These are phyloP conservation scores for Meriones psammophilus DNA, from an alignment of 2,797 vertebrate species.

Conservation along the genomic window DNA sequence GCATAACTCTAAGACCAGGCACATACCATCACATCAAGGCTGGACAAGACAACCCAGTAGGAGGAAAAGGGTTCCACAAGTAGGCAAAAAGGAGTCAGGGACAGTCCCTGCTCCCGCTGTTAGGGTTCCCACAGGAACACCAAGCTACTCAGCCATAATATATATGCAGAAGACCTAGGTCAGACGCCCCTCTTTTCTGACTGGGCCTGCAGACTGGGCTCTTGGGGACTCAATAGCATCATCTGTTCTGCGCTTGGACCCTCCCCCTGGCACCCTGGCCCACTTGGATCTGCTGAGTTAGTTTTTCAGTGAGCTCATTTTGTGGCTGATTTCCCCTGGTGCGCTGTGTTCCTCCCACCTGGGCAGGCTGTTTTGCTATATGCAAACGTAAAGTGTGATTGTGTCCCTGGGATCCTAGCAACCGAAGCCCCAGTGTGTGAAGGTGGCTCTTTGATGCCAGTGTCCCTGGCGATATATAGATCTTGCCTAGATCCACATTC, in stretches of 20 bases:
- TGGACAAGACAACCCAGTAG: not conserved
- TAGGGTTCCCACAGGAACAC: not conserved
- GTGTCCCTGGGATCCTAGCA: not conserved
- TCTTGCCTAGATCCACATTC: not conserved
- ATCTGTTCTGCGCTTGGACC: not conserved
- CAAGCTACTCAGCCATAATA: not conserved
- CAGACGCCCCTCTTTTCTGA: not conserved
- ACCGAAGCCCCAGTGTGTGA: not conserved
- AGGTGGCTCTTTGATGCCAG: not conserved
- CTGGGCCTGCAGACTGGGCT: not conserved
- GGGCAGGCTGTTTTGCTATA: not conserved
- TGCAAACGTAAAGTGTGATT: not conserved
- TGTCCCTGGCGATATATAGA: not conserved
- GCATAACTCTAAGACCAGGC: not conserved
- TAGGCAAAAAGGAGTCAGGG: not conserved
- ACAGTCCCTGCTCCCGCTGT: not conserved
- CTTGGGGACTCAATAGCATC: not conserved
- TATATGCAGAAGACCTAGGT: not conserved
- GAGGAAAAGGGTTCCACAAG: not conserved
- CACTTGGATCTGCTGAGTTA: not conserved
- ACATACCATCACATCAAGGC: not conserved
- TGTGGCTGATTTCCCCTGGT: not conserved
- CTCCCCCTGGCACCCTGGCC: not conserved
- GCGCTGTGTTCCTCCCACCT: too few species aligned
- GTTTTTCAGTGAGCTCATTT: not conserved